Conservation (phyloP, 1,140 invertebrate species). For the Tetramorium simillimum region DNA sequence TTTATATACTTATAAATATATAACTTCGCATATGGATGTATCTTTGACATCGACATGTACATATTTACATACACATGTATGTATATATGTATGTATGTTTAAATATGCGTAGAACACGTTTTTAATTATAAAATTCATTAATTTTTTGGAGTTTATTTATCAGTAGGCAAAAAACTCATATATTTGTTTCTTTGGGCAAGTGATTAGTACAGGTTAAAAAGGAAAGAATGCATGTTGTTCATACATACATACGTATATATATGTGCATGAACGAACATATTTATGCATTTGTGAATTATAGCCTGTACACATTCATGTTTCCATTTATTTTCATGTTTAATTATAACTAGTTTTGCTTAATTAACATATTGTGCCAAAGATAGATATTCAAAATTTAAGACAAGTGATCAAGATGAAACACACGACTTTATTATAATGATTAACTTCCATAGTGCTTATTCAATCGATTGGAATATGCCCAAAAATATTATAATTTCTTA, state of each 20-base stretch:
- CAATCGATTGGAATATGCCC: slow-evolving; percentile 34
- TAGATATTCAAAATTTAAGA: slow-evolving; percentile 81
- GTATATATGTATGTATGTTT: slow-evolving; percentile 41
- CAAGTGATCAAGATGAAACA: slow-evolving; percentile 67
- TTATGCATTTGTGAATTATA: slow-evolving; percentile 9
- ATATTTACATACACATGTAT: background rate
- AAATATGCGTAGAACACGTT: slow-evolving; percentile 56
- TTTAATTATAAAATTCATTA: slow-evolving; percentile 57
- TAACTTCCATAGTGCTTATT: slow-evolving; percentile 40
- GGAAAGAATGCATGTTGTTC: background rate
- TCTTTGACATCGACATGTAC: slow-evolving; percentile 22
- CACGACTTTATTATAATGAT: slow-evolving; percentile 69
- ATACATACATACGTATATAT: background rate
- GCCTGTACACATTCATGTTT: slow-evolving; percentile 58
- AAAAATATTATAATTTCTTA: slow-evolving; percentile 47
- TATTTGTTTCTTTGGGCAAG: slow-evolving; percentile 31
- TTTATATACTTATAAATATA: slow-evolving; percentile 41
- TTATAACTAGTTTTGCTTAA: slow-evolving; percentile 70
- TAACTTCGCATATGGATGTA: slow-evolving; percentile 14
- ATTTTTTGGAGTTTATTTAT: slow-evolving; percentile 61
- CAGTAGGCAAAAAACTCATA: slow-evolving; percentile 32
- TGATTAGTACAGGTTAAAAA: slow-evolving; percentile 8
- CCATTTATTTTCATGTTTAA: slow-evolving; percentile 58
- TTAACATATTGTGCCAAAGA: slow-evolving; percentile 81
- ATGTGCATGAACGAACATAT: background rate